Percentiles rank a stretch among this genome's conserved stretches.
Conservation (phyloP, 2,797 vertebrate species). For the Aselliscus stoliczkanus region DNA sequence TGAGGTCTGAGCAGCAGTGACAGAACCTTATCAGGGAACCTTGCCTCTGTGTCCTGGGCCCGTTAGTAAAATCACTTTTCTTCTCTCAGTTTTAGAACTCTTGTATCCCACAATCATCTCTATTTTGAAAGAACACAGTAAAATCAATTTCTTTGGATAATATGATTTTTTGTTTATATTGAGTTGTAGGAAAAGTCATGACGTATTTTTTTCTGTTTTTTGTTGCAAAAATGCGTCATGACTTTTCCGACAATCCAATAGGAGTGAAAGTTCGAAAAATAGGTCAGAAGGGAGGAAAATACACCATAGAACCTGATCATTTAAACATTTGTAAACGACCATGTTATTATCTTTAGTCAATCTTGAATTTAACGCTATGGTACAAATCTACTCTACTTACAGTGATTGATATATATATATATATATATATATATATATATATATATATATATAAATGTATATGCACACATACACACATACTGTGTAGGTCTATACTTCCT, state of each 20-base stretch:
- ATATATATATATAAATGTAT: background rate
- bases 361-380: background rate
- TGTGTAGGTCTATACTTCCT: background rate
- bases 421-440: background rate
- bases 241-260: no score
- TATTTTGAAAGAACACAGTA: slow-evolving; percentile 21
- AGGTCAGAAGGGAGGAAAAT: background rate
- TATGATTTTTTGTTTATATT: background rate
- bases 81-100: background rate
- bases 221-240: no score
- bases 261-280: background rate
- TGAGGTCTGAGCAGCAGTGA: background rate
- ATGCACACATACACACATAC: background rate
- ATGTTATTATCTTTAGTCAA: background rate
- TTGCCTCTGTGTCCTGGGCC: background rate
- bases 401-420: background rate
- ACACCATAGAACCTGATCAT: background rate
- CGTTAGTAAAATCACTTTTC: background rate
- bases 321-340: background rate
- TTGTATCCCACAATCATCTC: background rate
- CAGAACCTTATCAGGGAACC: background rate
- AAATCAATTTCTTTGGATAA: background rate
- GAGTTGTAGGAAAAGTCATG: no score
- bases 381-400: background rate
- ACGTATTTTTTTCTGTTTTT: no score